Evolutionary conservation across 2,113 vertebrate species (phyloP).

Genomic region (Corynorhinus townsendii): DNA sequence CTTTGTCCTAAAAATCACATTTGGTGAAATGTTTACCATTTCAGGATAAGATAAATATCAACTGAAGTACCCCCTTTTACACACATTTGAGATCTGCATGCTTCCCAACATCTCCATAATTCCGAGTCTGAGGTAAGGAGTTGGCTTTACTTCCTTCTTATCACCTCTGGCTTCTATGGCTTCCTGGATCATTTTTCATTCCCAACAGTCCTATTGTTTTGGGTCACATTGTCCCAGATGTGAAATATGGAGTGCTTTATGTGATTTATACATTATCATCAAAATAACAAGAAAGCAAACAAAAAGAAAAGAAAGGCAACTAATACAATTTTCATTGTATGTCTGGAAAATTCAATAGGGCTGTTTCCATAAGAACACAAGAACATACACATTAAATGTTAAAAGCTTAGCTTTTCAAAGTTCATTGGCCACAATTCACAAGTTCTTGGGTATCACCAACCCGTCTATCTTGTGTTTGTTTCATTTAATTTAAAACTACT

Average conservation of each 20-base stretch:
- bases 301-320: not conserved
- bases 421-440: not conserved
- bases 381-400: not conserved
- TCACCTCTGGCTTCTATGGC: not conserved
- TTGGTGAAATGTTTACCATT: not conserved
- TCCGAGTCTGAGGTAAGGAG: not conserved
- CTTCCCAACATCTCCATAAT: not conserved
- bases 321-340: not conserved
- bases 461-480: not conserved
- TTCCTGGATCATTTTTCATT: not conserved
- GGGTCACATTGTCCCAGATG: not conserved
- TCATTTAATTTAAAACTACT: not conserved
- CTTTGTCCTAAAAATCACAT: not conserved
- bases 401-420: not conserved
- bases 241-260: not conserved
- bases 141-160: not conserved
- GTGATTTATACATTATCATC: not conserved
- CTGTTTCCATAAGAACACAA: not conserved
- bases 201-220: not conserved
- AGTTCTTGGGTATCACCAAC: not conserved
- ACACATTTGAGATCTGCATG: not conserved
- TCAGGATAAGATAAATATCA: not conserved
- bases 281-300: not conserved
- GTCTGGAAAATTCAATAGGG: not conserved
- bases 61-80: not conserved